Evolutionary conservation across 2,113 vertebrate species (phyloP), one percentile per base, ranked within the genome.

Genomic region (Symphodus melops): DNA sequence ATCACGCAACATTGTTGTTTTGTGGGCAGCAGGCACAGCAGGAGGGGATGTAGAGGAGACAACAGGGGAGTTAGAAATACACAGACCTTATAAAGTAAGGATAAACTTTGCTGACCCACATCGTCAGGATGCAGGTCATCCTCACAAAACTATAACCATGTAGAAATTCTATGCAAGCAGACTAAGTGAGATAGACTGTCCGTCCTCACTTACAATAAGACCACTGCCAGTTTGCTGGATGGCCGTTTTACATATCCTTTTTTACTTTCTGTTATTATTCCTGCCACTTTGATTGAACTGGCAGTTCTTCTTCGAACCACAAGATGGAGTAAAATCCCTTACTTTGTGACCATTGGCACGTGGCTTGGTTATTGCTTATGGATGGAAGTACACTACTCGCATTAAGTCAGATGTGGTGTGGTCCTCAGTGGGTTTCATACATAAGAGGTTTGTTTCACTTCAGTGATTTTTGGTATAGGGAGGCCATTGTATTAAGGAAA

Each of bases 241-340:
- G 28, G 39, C 39, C 39, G 11, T 41, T 41, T 41, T 3, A 41
- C 39, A 41, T 41, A 41, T 37, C 51, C 28, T 16, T n/a, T 65
- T 37, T 49, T 58, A 52, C 33, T n/a, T 46, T 61, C 17, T 37
- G 10, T 21, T 16, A 4, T 2, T 41, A 41, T 41, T 41, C 4
- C 1, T 14, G 41, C 25, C 3, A 17, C 9, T 9, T 2, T 56
- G 14, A 8, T 5, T 56, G 4, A 68, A 23, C 4, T 20, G 4
- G n/a, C 11, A 60, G 9, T 84, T 83, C 28, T 48, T 46, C 3
- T 70, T 9, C 67, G 1, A n/a, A 33, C 86, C 90, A 89, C 79
- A 63, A 85, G 86, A 76, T 85, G 82, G 83, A 19, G 78, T 19
- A 39, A 77, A 41, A 37, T 28, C 4, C 19, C 42, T 68, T 14